Evolutionary conservation across 2,797 vertebrate genomes (phyloP).

Genomic region (Carapus acus): DNA sequence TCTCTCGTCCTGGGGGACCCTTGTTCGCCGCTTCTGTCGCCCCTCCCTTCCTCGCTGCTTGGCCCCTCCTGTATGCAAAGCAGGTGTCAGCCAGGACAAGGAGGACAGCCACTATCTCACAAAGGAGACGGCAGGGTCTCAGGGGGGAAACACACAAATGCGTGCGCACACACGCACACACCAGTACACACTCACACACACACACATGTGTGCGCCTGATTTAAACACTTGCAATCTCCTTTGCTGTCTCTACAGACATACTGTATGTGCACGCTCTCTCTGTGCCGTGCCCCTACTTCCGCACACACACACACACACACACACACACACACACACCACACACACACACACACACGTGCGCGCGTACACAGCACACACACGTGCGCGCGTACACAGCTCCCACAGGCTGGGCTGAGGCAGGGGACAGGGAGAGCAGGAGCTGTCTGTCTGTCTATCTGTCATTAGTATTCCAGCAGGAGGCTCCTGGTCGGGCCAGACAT

Average conservation of each 20-base stretch:
- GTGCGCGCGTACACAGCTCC: conserved; percentile 30
- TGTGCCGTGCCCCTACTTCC: conserved; percentile 7
- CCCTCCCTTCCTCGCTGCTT: conserved; percentile 48
- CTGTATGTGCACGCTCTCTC: conserved; percentile 40
- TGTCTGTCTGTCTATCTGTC: conserved; percentile 69
- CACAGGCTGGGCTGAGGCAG: conserved; percentile 48
- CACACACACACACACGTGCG: too few species aligned
- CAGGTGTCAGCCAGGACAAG: conserved; percentile 73
- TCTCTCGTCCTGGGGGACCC: conserved; percentile 59
- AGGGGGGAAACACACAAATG: conserved; percentile 4
- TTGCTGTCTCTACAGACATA: conserved; percentile 34
- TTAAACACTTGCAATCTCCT: conserved; percentile 33
- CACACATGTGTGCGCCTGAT: conserved; percentile 14
- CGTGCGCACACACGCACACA: conserved; percentile 35
- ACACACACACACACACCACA: conserved; percentile 19
- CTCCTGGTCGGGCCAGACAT: conserved; percentile 92
- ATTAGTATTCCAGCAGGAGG: conserved; percentile 98
- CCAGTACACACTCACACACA: conserved; percentile 20
- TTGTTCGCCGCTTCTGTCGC: conserved; percentile 47
- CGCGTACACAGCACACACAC: too few species aligned
- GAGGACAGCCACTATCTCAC: conserved; percentile 66
- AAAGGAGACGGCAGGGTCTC: conserved; percentile 68
- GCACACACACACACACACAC: conserved; percentile 9
- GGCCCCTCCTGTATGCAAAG: conserved; percentile 72
- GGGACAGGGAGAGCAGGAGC: conserved; percentile 62